These are phyloP conservation scores for Cyphomyrus discorhynchus DNA, from an alignment of 2,113 vertebrate genomes.

Conservation along the genomic window DNA sequence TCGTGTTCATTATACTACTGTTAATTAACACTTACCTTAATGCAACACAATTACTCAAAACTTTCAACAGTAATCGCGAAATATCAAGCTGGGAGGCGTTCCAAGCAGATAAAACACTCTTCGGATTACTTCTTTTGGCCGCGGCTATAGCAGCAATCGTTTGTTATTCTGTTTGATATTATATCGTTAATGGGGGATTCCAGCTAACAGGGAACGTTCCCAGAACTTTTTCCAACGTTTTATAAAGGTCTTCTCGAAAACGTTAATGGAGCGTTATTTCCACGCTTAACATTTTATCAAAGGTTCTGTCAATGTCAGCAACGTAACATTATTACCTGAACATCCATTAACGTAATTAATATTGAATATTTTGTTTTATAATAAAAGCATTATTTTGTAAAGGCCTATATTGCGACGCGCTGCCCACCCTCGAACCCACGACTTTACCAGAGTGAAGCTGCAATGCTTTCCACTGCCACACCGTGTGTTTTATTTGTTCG, in stretches of 20 bases:
- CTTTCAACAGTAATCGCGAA: background rate
- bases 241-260: background rate
- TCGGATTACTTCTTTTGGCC: background rate
- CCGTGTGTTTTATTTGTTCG: background rate
- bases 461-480: background rate
- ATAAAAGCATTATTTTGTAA: background rate
- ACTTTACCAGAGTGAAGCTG: background rate
- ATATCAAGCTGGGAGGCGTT: background rate
- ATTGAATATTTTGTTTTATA: background rate
- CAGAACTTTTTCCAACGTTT: background rate
- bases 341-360: background rate
- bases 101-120: background rate
- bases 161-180: background rate
- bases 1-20: slow-evolving; percentile 22
- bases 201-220: background rate
- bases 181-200: background rate
- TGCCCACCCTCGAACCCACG: background rate
- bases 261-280: background rate
- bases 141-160: background rate
- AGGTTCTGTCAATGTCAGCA: background rate
- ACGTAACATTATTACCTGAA: background rate
- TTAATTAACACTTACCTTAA: slow-evolving; percentile 25
- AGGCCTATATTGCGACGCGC: background rate
- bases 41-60: slow-evolving; percentile 25
- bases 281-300: background rate